phyloP scores from a whole-genome alignment of 2,797 vertebrate species.

The Spinibarbus caldwelli region DNA sequence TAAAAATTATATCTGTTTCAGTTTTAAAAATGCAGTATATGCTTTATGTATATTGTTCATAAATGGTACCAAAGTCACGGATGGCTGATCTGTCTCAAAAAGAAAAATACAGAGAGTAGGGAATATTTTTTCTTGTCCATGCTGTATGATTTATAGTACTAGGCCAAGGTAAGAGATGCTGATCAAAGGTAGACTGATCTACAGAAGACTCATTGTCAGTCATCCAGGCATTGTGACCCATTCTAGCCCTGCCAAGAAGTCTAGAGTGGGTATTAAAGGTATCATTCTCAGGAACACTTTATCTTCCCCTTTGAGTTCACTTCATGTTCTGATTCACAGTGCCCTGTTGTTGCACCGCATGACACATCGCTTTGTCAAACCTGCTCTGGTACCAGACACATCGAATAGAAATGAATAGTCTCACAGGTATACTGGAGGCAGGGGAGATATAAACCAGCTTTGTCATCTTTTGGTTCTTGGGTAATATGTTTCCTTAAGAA shows the following conservation, averaged over 20 bases:
- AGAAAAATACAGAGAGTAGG: not conserved
- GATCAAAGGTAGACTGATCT: constrained; percentile 6
- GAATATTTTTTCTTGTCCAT: not conserved
- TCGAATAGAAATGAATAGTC: constrained; percentile 38
- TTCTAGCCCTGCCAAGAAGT: constrained; percentile 11
- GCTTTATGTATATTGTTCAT: not conserved
- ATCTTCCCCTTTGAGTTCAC: constrained; percentile 45
- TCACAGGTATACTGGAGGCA: constrained; percentile 4
- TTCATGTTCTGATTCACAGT: constrained; percentile 53
- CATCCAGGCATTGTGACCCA: constrained; percentile 30
- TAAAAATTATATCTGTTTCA: too few relatives aligned
- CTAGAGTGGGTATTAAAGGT: constrained; percentile 29
- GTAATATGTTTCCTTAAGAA: not conserved
- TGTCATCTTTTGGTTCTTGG: not conserved
- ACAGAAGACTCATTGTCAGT: constrained; percentile 28
- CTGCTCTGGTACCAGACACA: constrained; percentile 23
- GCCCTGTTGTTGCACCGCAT: constrained; percentile 46
- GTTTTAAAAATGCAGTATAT: not conserved
- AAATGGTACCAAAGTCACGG: not conserved
- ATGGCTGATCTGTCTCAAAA: constrained; percentile 1
- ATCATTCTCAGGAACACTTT: constrained; percentile 50
- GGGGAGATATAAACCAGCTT: constrained; percentile 17
- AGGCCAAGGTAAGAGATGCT: not conserved
- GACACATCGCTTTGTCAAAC: constrained; percentile 49
- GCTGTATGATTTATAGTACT: not conserved